Evolutionary conservation across 1,140 invertebrate genomes (phyloP).

Genomic region (Macrotrachela quadricornifera): DNA sequence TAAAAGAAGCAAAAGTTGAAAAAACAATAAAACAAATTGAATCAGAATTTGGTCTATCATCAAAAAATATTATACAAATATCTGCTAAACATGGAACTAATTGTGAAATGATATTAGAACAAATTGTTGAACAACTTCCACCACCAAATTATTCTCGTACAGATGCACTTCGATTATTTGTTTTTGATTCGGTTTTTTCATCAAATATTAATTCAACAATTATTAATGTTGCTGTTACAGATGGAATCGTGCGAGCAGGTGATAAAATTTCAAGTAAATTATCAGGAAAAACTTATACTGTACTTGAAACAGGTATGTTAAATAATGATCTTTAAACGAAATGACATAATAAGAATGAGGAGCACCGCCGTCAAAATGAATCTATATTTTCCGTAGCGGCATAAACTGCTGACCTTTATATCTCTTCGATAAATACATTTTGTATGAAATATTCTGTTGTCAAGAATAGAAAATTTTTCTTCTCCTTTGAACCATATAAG

Average conservation of each 20-base stretch:
- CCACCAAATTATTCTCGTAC: slow-evolving; percentile 22
- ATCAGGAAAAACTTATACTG: slow-evolving; percentile 48
- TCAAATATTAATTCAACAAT: slow-evolving; percentile 34
- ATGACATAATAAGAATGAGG: too few species aligned
- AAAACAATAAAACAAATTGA: slow-evolving; percentile 53
- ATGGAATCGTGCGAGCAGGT: slow-evolving; percentile 34
- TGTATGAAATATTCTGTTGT: too few species aligned
- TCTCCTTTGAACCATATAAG: too few species aligned
- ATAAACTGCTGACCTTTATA: too few species aligned
- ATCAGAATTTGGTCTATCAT: slow-evolving; percentile 59
- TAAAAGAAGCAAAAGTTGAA: slow-evolving; percentile 67
- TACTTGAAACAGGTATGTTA: slow-evolving; percentile 45
- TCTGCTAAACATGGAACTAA: slow-evolving; percentile 59
- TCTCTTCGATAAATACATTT: too few species aligned
- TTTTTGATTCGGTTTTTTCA: neutral
- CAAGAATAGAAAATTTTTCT: too few species aligned
- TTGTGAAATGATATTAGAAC: slow-evolving; percentile 48
- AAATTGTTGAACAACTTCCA: slow-evolving; percentile 54
- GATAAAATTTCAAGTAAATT: slow-evolving; percentile 41
- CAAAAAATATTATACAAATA: slow-evolving; percentile 39
- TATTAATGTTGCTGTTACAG: slow-evolving; percentile 40
- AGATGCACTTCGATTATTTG: neutral
- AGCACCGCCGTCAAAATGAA: too few species aligned
- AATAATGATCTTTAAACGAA: too few species aligned
- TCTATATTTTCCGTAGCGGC: too few species aligned